phyloP scores from a whole-genome alignment of 92 coral and sea anemone genomes.

The Pocillopora grandis region DNA sequence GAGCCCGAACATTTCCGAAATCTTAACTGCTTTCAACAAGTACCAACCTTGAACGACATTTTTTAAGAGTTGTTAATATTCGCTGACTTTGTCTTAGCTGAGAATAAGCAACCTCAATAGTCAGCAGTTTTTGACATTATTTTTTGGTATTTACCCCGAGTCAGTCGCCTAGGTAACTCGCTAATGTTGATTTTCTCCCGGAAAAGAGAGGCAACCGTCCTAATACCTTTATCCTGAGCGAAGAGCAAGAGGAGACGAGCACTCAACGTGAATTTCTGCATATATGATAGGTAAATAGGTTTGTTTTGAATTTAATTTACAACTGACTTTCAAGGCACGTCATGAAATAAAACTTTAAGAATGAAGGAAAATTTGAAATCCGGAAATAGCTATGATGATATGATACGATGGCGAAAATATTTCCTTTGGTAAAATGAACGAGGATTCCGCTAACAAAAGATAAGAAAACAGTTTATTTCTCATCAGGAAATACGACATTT shows the following conservation, averaged over 20 bases:
- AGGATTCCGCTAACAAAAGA: neutral
- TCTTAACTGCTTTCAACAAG: neutral
- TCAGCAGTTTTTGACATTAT: neutral
- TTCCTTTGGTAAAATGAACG: neutral
- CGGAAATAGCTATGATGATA: neutral
- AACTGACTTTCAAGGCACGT: neutral
- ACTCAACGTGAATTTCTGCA: neutral
- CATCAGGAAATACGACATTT: too few species aligned
- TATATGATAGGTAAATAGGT: neutral
- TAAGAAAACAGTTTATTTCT: too few species aligned
- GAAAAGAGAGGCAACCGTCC: neutral
- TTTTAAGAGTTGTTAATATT: neutral
- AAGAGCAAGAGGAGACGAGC: neutral
- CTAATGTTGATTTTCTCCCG: neutral
- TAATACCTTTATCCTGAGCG: neutral
- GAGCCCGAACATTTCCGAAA: slow-evolving; percentile 1
- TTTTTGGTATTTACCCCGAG: neutral
- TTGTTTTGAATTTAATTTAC: neutral
- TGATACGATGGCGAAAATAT: neutral
- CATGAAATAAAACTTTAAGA: too few species aligned
- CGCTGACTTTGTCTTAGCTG: too few species aligned
- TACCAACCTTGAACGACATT: slow-evolving; percentile 15
- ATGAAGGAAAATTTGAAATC: neutral
- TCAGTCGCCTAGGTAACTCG: neutral
- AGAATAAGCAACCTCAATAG: neutral